phyloP scores from a whole-genome alignment of 1,140 invertebrate genomes.

The Trissolcus basalis region DNA sequence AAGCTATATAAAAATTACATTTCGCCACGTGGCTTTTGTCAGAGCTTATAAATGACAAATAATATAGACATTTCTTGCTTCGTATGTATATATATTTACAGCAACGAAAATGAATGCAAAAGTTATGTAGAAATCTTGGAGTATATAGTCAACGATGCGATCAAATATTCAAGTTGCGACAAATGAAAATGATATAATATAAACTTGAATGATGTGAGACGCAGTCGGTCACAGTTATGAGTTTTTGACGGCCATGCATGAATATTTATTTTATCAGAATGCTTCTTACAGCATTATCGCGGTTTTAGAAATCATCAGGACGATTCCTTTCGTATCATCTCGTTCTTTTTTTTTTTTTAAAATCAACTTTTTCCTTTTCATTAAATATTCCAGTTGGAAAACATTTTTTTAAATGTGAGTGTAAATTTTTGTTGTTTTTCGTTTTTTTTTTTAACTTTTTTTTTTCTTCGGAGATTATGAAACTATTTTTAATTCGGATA shows the following conservation, averaged over 20 bases:
- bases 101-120: background rate
- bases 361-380: too few species aligned
- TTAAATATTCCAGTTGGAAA: too few species aligned
- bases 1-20: constrained; percentile 45
- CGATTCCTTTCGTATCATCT: background rate
- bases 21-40: constrained; percentile 48
- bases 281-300: too few species aligned
- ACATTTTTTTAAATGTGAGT: too few species aligned
- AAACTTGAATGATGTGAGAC: constrained; percentile 4
- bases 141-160: constrained; percentile 11
- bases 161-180: constrained; percentile 34
- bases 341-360: too few species aligned
- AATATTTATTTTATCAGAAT: background rate
- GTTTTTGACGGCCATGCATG: constrained; percentile 4
- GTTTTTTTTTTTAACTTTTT: background rate
- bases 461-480: too few species aligned
- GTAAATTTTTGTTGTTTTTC: too few species aligned
- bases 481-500: too few species aligned
- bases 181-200: constrained; percentile 32
- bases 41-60: constrained; percentile 1
- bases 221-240: too few species aligned
- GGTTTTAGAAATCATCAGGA: too few species aligned
- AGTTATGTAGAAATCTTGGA: too few species aligned
- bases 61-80: constrained; percentile 8
- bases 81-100: background rate